Base-by-base conservation (phyloP, 2,113 vertebrate genomes). In the Crotophaga sulcirostris region DNA sequence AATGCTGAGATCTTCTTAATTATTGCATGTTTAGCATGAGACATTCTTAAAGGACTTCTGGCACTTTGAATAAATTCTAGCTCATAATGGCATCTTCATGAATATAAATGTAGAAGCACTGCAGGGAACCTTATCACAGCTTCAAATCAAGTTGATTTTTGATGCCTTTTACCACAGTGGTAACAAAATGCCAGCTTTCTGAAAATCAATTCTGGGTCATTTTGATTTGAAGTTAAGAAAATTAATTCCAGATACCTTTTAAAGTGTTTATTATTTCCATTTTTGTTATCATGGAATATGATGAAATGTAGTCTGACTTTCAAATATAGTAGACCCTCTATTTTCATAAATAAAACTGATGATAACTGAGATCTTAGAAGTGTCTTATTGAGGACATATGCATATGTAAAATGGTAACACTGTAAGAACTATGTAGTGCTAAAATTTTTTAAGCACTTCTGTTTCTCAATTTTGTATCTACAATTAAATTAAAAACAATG, bases 51-150 rank as follows among this genome's bases (percentile, higher is more conserved):
- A 94, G 16, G 20, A 70, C 56, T 91, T 31, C 47, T 55, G 44
- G 20, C 54, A 68, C 33, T 85, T 74, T 67, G 60, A 93, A 89
- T 81, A 93, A 81, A 84, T 82, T 77, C 83, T 87, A 28, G 29
- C 19, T 89, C 42, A 44, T 94, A 95, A 93, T 89, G 47, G 23
- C 51, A 74, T 81, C 47, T 63, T 95, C 77, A 89, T 91, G 38
- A 91, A 81, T 63, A 87, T 52, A 87, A 91, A 89, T 91, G 38
- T 34, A 74, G 51, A 47, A 80, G 45, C 67, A 58, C 55, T 62
- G n/a, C 63, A 58, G 89, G 86, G 38, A 83, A n/a, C 47, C 55
- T 87, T 90, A 85, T 88, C 82, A 56, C 67, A 85, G 73, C 42
- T 70, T 89, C 89, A 89, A 77, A 89, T 89, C 64, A 86, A 81